Conservation (phyloP, 1,140 invertebrate genomes). For the Campoletis sonorensis region DNA sequence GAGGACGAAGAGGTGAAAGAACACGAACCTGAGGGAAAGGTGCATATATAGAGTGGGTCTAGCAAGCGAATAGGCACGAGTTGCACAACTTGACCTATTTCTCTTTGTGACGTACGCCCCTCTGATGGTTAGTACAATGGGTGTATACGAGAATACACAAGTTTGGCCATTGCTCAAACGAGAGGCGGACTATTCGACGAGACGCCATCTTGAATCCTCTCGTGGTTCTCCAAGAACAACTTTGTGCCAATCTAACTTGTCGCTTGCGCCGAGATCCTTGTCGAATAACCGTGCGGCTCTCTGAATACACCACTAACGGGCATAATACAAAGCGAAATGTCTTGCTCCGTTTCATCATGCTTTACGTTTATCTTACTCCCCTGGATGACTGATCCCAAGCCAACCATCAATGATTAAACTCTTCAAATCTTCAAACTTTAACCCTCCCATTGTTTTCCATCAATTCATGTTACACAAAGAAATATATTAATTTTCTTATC, state of each 20-base stretch:
- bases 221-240: constrained; percentile 33
- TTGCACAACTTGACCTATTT: background rate
- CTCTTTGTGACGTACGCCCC: background rate
- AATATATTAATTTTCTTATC: background rate
- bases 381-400: background rate
- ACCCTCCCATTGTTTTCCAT: background rate
- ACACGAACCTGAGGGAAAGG: background rate
- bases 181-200: constrained; percentile 23
- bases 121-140: background rate
- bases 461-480: background rate
- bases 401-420: background rate
- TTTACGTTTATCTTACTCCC: constrained; percentile 19
- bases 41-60: background rate
- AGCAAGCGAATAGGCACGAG: background rate
- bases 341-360: background rate
- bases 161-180: background rate
- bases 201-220: constrained; percentile 7
- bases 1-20: background rate
- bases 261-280: constrained; percentile 32
- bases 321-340: constrained; percentile 12
- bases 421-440: background rate
- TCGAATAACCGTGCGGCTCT: background rate
- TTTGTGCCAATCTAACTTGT: constrained; percentile 43
- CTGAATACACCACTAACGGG: background rate
- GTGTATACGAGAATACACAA: background rate